phyloP scores from a whole-genome alignment of 2,113 vertebrate genomes.

The Siniperca knerii region DNA sequence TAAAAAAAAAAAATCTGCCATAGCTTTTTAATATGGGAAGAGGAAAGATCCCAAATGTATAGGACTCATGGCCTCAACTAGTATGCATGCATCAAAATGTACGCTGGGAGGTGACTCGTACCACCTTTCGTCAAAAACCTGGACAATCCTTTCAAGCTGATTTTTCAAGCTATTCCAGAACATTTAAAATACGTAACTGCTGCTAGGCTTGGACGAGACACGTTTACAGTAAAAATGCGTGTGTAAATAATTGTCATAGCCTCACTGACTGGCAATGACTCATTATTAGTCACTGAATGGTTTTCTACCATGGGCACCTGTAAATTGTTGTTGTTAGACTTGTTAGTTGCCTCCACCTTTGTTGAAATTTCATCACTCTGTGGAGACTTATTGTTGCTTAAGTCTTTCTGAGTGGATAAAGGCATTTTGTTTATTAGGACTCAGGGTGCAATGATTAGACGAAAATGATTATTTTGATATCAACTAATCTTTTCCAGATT shows the following conservation, averaged over 20 bases:
- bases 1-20: too few species aligned
- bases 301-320: background rate
- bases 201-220: too few species aligned
- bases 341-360: background rate
- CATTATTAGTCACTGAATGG: background rate
- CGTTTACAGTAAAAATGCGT: too few species aligned
- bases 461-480: background rate
- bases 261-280: conserved; percentile 1
- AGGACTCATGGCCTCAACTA: background rate
- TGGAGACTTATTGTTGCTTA: background rate
- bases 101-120: background rate
- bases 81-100: background rate
- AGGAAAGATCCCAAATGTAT: too few species aligned
- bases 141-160: background rate
- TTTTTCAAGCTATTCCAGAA: background rate
- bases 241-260: background rate
- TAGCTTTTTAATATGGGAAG: too few species aligned
- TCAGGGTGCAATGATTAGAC: background rate
- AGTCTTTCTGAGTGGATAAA: background rate
- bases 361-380: background rate
- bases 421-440: background rate
- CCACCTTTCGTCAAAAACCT: background rate
- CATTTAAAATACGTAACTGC: background rate
- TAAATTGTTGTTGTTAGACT: background rate
- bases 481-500: background rate